Base-by-base conservation (phyloP, 2,888 invertebrate species). In the Cantharis nigra region DNA sequence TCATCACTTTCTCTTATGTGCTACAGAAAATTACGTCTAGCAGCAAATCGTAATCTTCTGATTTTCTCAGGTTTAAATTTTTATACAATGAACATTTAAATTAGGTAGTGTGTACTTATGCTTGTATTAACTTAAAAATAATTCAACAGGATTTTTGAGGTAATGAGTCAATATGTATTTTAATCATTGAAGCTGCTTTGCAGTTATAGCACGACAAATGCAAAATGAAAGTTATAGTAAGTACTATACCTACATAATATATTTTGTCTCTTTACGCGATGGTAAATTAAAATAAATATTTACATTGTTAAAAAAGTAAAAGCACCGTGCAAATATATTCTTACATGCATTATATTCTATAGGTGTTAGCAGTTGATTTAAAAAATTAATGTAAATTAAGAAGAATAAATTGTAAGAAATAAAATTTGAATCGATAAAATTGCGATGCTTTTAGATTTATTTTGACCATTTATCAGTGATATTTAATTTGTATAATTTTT, bases 1-100 rank as follows among this genome's bases (percentile, higher is more conserved):
- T 74, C 78, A 73, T 78, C 79, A 79, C 74, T 78, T 78, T 78
- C 78, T 78, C 79, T 73, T 49, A n/a, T 49, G 49, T 49, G 49
- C 49, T 49, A 49, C 49, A 49, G 49, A n/a, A 49, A 49, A 49
- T 49, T 49, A 49, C 49, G 49, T 49, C 49, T 49, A 49, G 49
- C n/a, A 49, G n/a, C n/a, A 49, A 33, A 49, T 49, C 49, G 49
- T 49, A n/a, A 49, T 49, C 49, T 49, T 7, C n/a, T 49, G 49
- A 49, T 49, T 49, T 49, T 49, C 49, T 13, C n/a, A 49, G 49
- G n/a, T 49, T n/a, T n/a, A n/a, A 49, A 49, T 49, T 49, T 49
- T n/a, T 49, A 49, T 49, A 49, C n/a, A 49, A 7, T 9, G 4
- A 49, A 49, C 49, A n/a, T 49, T 49, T 49, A 49, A 49, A 49